Base-by-base conservation (phyloP, 2,888 invertebrate species). In the Drosophila helvetica region DNA sequence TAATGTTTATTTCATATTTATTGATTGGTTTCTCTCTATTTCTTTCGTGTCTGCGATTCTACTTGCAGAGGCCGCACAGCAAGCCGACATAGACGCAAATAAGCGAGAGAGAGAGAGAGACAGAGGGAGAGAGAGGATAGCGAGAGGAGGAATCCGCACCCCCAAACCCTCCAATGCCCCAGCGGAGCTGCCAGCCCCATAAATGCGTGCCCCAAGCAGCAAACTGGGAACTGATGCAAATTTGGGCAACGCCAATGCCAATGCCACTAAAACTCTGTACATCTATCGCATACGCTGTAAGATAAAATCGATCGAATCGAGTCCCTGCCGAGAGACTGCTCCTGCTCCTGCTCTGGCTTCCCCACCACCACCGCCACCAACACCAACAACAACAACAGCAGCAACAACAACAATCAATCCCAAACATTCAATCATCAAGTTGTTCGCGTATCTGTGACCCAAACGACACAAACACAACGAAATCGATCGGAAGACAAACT, bases 181-280 rank as follows among this genome's bases (percentile, higher is more conserved):
- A 68, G 80, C 73, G 83, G 85, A 80, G 74, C 76, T 80, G 75
- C 48, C 90, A 75, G 82, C 80, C 78, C 78, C 85, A 90, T 90
- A 90, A 90, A 90, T 90, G 90, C 90, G 90, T 90, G 87, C 90
- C 90, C 89, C 80, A 90, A 90, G 79, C 86, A 78, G 80, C 80
- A 84, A 86, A 79, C 85, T 86, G 88, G 89, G 88, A 90, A 86
- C 85, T 74, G 76, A 84, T 86, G 79, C 76, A 77, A 78, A 83
- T 82, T 90, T 89, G 89, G 88, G 89, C 88, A 86, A 90, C 88
- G 88, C 89, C 87, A 88, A 53, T 71, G 71, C 71, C 65, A 77
- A 85, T 79, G 80, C 80, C 83, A 82, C 82, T 81, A 86, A 89
- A 84, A 88, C 85, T 79, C 79, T 90, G 79, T 90, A 90, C 69